Evolutionary conservation across 2,113 vertebrate species (phyloP), one percentile per base, ranked within the genome.

Genomic region (Mesoclemmys tuberculata): DNA sequence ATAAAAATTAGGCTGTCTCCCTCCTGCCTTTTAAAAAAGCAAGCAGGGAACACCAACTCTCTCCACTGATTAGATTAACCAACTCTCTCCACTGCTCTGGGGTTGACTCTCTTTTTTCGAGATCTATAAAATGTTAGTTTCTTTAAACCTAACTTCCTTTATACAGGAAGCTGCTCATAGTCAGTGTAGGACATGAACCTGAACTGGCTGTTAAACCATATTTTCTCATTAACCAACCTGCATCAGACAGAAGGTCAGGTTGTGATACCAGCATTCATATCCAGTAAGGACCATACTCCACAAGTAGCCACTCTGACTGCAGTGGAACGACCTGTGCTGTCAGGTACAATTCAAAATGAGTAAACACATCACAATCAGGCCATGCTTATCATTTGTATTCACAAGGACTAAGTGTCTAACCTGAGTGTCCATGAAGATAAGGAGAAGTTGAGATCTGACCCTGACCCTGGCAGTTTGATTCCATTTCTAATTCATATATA

Each of bases 401-500:
- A 22, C 44, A 56, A 74, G 86, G 8, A 52, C 1, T 82, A 84
- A 56, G 51, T 71, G 7, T 48, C 26, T 89, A 78, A 58, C 6
- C 19, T 77, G 38, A 85, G 48, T 89, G 68, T 5, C 12, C 41
- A 79, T 44, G 4, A 58, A 54, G 6, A 46, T 18, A 92, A 83
- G 64, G 24, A 16, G 6, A 3, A 55, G 64, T 51, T 87, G 22
- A 79, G 7, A 2, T 64, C 81, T 24, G 61, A 88, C 88, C 64
- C 56, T 90, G 41, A 82, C 9, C 5, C 2, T 90, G 11, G 16
- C 26, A 82, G 18, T 24, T 54, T 4, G 0, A 55, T 27, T 75
- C 35, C 51, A 93, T 92, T 14, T 2, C 18, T 88, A 88, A 90
- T 89, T 94, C 41, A 61, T 91, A 87, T 91, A 94, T 80, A 78